Base-by-base conservation (phyloP, 2,113 vertebrate genomes). In the Anolis carolinensis region DNA sequence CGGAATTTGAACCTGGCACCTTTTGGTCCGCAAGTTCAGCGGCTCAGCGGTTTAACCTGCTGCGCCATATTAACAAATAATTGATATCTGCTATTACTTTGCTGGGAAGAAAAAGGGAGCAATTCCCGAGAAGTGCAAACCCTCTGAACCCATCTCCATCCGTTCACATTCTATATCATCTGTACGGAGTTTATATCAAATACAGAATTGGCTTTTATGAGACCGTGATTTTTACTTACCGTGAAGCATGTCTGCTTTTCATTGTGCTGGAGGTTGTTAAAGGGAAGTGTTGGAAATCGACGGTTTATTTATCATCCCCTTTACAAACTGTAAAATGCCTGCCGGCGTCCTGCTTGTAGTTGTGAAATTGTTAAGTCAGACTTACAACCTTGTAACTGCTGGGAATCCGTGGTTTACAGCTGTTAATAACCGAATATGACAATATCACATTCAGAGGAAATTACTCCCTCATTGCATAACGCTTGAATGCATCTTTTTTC, bases 21-120 rank as follows among this genome's bases (percentile, higher is more conserved):
- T n/a, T n/a, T n/a, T n/a, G n/a, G n/a, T n/a, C n/a, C n/a, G n/a
- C n/a, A n/a, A n/a, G n/a, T n/a, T n/a, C n/a, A n/a, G n/a, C n/a
- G n/a, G n/a, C n/a, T n/a, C n/a, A n/a, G n/a, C n/a, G n/a, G n/a
- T n/a, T n/a, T n/a, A n/a, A n/a, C n/a, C n/a, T n/a, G n/a, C n/a
- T n/a, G n/a, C n/a, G n/a, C n/a, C n/a, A 82, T 89, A 86, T 82
- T 63, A 78, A 70, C 83, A 78, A 86, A 85, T 83, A 86, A 88
- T 79, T 0, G 7, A 21, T 80, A 21, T 67, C 80, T 82, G 86
- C 62, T 86, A 79, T 74, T 44, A 25, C 34, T 89, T 85, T 9
- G 78, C 62, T 55, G 67, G 81, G 67, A 30, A 25, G 39, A 30
- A 68, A 8, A 13, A 55, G 14, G 16, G 67, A 55, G 25, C 52